Conservation (phyloP, 2,113 vertebrate genomes). For the Forbesichthys papilliferus region DNA sequence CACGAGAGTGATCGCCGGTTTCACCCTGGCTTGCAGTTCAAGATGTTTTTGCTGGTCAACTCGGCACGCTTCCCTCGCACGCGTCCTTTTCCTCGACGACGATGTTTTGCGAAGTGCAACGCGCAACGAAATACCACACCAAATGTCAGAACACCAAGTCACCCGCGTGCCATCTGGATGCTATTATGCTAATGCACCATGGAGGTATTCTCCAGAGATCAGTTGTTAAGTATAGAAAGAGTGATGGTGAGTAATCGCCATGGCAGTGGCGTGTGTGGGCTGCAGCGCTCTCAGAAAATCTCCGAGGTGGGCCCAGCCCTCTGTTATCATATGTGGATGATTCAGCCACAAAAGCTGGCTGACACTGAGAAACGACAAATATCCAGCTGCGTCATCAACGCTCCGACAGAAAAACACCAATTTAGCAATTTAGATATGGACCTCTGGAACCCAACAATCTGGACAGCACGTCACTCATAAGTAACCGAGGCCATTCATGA, state of each 20-base stretch:
- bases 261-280: constrained; percentile 1
- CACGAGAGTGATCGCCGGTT: too few species aligned
- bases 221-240: constrained; percentile 40
- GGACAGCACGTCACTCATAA: constrained; percentile 54
- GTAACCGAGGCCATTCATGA: constrained; percentile 24
- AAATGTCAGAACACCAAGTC: constrained; percentile 80
- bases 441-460: constrained; percentile 51
- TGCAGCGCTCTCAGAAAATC: constrained; percentile 2
- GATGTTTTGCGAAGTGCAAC: constrained; percentile 46
- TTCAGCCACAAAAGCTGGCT: constrained; percentile 38
- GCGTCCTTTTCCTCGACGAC: constrained; percentile 9
- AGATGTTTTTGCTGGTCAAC: constrained; percentile 31
- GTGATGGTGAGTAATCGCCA: constrained; percentile 51
- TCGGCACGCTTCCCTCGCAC: constrained; percentile 5
- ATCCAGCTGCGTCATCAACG: constrained; percentile 46
- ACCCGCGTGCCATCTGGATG: constrained; percentile 74
- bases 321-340: constrained; percentile 23
- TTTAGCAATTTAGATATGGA: constrained; percentile 57
- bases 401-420: constrained; percentile 37
- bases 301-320: constrained; percentile 12
- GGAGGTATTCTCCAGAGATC: constrained; percentile 65
- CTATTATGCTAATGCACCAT: constrained; percentile 66
- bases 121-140: constrained; percentile 67
- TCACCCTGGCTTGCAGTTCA: constrained; percentile 13
- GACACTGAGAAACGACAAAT: constrained; percentile 43